phyloP scores from a whole-genome alignment of 2,888 invertebrate genomes.

The Pterostichus madidus region DNA sequence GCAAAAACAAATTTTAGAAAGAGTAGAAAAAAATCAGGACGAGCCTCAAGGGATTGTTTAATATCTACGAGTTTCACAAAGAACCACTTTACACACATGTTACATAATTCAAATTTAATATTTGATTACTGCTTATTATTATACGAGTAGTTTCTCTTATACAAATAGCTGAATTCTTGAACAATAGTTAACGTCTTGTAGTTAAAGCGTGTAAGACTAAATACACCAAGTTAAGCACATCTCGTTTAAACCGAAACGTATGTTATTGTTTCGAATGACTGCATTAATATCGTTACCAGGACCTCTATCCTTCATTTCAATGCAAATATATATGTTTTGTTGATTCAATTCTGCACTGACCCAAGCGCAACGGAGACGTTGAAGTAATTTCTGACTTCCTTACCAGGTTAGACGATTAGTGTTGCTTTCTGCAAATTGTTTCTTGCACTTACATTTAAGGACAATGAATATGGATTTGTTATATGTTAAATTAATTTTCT shows the following conservation, averaged over 20 bases:
- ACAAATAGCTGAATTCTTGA: constrained; percentile 1
- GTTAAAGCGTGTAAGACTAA: constrained; percentile 14
- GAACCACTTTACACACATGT: too few relatives aligned
- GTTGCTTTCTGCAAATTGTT: too few relatives aligned
- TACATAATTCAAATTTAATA: too few relatives aligned
- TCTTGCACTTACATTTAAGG: too few relatives aligned
- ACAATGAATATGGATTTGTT: too few relatives aligned
- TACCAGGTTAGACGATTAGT: too few relatives aligned
- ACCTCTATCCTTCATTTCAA: constrained; percentile 22
- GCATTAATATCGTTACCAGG: constrained; percentile 9
- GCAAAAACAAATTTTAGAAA: too few relatives aligned
- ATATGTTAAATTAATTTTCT: too few relatives aligned
- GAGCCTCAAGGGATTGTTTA: too few relatives aligned
- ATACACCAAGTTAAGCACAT: constrained; percentile 24
- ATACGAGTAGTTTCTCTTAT: background rate
- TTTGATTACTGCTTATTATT: background rate
- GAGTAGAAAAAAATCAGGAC: too few relatives aligned
- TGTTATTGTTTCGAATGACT: constrained; percentile 24
- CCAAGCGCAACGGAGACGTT: background rate
- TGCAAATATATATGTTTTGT: constrained; percentile 46
- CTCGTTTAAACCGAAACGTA: constrained; percentile 22
- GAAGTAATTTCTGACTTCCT: too few relatives aligned
- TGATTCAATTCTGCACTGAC: constrained; percentile 29
- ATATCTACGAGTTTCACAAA: too few relatives aligned
- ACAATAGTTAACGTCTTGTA: constrained; percentile 10